Evolutionary conservation across 2,888 invertebrate genomes (phyloP), one percentile per base, ranked within the genome.

Genomic region (Chalcosyrphus nemorum): DNA sequence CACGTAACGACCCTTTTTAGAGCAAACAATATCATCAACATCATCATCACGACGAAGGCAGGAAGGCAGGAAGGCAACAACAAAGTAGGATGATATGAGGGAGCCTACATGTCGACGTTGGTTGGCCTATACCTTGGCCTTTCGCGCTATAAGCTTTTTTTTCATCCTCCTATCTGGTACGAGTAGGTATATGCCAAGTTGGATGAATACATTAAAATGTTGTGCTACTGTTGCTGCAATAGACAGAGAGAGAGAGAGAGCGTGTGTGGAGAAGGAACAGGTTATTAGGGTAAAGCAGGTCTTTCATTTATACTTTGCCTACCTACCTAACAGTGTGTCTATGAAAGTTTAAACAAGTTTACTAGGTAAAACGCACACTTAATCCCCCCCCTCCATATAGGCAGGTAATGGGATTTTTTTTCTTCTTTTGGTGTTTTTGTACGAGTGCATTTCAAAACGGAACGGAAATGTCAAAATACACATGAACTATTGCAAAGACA

Each of bases 71-170:
- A 59, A 54, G 52, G 43, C 50, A 65, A 17, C 35, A 27, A 45
- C 43, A 63, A 35, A 50, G 15, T 29, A 65, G 54, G 43, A 71
- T 57, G 59, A 70, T 77, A 47, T 66, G 72, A 54, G 80, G 74
- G 59, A 19, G 47, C 29, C 70, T 75, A 57, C 72, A 56, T 54
- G 77, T 77, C 63, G 59, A 70, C 19, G 47, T 61, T 59, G 35
- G 59, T 84, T 84, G 84, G 80, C 82, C 84, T 80, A 84, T 80
- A 84, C 84, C 84, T 84, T 84, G 84, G 84, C 84, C 84, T 84
- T 84, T 84, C 63, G 52, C 63, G 70, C 19, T n/a, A 70, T 84
- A 78, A 74, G 29, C 47, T 43, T 27, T 38, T 74, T 50, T 52
- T 32, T 24, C 38, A 45, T 27, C 35, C 57, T 56, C 41, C 38